Percentiles rank a stretch among this genome's conserved stretches.
Conservation (phyloP, 35 echinoderm and acorn worm genomes). For the Strongylocentrotus purpuratus region DNA sequence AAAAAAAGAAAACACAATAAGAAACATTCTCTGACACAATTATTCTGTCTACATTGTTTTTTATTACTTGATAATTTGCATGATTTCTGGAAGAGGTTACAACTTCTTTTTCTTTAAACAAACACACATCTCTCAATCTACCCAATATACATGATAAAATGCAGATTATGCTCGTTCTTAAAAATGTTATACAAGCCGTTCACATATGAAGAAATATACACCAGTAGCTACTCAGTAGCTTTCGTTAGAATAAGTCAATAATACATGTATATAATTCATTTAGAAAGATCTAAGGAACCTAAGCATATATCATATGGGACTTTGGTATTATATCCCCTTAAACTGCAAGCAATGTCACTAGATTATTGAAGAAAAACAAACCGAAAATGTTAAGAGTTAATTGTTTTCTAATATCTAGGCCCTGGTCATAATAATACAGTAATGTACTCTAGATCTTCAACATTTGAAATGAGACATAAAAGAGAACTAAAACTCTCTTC, state of each 20-base stretch:
- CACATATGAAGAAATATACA: neutral
- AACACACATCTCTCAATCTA: conserved; percentile 18
- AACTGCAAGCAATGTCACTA: neutral
- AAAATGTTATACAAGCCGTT: neutral
- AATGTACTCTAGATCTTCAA: no score
- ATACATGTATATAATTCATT: neutral
- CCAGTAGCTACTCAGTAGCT: neutral
- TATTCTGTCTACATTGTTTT: neutral
- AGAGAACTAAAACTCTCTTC: no score
- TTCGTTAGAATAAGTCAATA: neutral
- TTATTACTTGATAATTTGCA: conserved; percentile 28
- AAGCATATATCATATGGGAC: neutral
- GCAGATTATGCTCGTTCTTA: conserved; percentile 5
- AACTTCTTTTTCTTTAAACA: conserved; percentile 4
- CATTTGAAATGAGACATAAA: no score
- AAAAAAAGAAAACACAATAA: neutral
- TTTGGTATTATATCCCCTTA: neutral
- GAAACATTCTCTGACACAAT: neutral
- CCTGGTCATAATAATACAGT: no score
- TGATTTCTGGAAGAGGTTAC: conserved; percentile 37
- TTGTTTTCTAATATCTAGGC: no score
- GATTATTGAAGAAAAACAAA: no score
- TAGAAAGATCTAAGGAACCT: neutral
- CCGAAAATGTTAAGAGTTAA: no score
- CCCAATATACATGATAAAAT: conserved; percentile 46